A percentile compares a stretch with the other conserved stretches of the same genome.
These are phyloP conservation scores for Carpatolechia fugitivella DNA, from an alignment of 2,888 invertebrate genomes.

Conservation along the genomic window DNA sequence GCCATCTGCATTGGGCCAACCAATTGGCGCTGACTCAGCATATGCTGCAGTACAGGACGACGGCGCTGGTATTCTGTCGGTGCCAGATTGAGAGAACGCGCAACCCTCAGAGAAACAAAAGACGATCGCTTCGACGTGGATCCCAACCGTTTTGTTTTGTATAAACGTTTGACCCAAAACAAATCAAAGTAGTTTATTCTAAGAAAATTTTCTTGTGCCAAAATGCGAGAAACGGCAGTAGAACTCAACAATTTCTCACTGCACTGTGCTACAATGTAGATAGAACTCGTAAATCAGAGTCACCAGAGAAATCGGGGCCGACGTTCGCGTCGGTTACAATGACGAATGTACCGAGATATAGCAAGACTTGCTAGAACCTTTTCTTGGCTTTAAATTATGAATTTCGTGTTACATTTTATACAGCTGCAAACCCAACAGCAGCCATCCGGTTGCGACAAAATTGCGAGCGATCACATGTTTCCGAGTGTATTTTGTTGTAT, in stretches of 20 bases:
- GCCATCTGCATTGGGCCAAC: too few species aligned
- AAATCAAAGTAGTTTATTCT: background rate
- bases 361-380: conserved; percentile 3
- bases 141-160: too few species aligned
- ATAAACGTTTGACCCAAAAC: too few species aligned
- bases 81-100: too few species aligned
- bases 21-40: too few species aligned
- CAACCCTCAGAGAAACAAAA: too few species aligned
- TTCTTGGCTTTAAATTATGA: conserved; percentile 5
- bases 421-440: background rate
- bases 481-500: too few species aligned
- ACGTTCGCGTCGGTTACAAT: conserved; percentile 2
- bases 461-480: background rate
- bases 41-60: too few species aligned
- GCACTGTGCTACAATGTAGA: conserved; percentile 7
- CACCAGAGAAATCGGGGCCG: conserved; percentile 7
- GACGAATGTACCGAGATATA: conserved; percentile 8
- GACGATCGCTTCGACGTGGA: too few species aligned
- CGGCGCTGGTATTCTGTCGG: too few species aligned
- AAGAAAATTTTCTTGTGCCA: background rate
- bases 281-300: conserved; percentile 9
- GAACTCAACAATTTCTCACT: conserved; percentile 1
- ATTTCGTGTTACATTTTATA: background rate
- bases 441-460: background rate
- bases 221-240: background rate